phyloP scores from a whole-genome alignment of 2,888 invertebrate genomes.

The Melitaea athalia region DNA sequence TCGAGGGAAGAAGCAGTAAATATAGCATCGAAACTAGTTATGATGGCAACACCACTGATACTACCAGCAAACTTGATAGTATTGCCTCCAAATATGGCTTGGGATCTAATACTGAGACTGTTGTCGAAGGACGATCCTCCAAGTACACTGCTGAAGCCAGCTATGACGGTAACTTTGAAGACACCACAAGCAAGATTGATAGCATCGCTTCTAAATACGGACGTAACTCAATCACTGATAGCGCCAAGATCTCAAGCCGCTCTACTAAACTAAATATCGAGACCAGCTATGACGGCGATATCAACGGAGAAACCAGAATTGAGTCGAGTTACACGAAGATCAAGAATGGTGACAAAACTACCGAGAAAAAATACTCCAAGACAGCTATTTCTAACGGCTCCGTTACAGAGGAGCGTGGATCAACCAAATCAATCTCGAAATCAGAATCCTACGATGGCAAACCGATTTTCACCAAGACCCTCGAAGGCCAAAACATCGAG shows the following conservation, averaged over 20 bases:
- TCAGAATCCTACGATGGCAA: conserved; percentile 79
- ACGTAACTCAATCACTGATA: conserved; percentile 53
- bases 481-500: conserved; percentile 89
- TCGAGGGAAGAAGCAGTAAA: conserved; percentile 43
- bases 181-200: conserved; percentile 57
- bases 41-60: conserved; percentile 45
- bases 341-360: conserved; percentile 55
- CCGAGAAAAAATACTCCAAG: conserved; percentile 64
- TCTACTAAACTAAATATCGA: conserved; percentile 56
- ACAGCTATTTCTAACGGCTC: conserved; percentile 66
- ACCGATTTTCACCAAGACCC: conserved; percentile 87
- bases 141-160: conserved; percentile 55
- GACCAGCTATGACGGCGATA: conserved; percentile 56
- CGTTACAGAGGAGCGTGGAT: conserved; percentile 53
- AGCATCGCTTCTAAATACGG: conserved; percentile 60
- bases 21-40: conserved; percentile 43
- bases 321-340: conserved; percentile 44
- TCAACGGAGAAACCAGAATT: conserved; percentile 42
- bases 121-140: conserved; percentile 56
- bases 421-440: conserved; percentile 51
- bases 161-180: conserved; percentile 49
- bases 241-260: conserved; percentile 55
- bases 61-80: conserved; percentile 54
- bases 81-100: conserved; percentile 54
- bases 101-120: conserved; percentile 53